Base-by-base conservation (phyloP, 2,113 vertebrate species). In the Paradoxurus hermaphroditus region DNA sequence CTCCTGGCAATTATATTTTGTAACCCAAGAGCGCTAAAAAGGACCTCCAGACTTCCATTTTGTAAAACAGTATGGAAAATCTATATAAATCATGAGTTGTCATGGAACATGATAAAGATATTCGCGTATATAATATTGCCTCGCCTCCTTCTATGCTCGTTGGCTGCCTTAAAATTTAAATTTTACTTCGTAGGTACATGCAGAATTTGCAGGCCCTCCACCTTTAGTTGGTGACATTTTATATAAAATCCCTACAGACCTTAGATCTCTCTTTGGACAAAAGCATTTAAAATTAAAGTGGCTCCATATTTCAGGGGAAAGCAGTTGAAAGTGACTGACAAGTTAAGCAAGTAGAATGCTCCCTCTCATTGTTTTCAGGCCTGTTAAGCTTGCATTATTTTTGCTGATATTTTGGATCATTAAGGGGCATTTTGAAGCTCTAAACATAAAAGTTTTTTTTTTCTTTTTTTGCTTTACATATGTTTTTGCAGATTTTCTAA, bases 171-270 rank as follows among this genome's bases (percentile, higher is more conserved):
- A 95, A 96, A 94, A 84, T 94, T 96, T 93, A 92, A 93, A 97
- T 96, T 56, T 44, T 72, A 82, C 18, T 96, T 88, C 92, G 73
- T 79, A 97, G 77, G 62, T 29, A 94, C 73, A 51, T 89, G 62
- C 36, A 93, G 94, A 97, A 91, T 89, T 89, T 89, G 31, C 53
- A 95, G 81, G 53, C 89, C 87, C 94, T 96, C 91, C 59, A 97
- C 96, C 88, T 97, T 98, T 97, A 62, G 9, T 59, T 84, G 75
- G 72, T 84, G 63, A 68, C 46, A 86, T 97, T 98, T 98, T 96
- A 91, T 97, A 94, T 97, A 87, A 97, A 97, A 72, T 62, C 25
- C 59, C 91, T 90, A 87, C 63, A 87, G 44, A 90, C 29, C 72
- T 97, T 97, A 96, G 51, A 44, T 97, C 65, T 97, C 79, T 97